These are phyloP conservation scores for Hetaerina americana DNA, from an alignment of 1,140 invertebrate genomes.

Conservation along the genomic window DNA sequence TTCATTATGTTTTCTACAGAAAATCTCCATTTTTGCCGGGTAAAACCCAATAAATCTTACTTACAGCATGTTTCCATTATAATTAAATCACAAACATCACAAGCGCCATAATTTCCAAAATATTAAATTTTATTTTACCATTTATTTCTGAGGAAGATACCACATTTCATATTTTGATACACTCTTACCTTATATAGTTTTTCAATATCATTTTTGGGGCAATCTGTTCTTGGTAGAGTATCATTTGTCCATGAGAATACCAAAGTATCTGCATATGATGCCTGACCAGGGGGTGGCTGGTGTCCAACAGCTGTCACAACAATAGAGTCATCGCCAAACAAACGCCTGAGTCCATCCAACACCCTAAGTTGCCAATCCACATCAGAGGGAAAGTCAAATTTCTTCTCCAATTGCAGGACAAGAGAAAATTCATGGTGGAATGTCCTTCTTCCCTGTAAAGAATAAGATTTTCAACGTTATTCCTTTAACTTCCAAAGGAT, in stretches of 20 bases:
- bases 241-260: constrained; percentile 81
- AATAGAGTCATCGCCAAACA: constrained; percentile 53
- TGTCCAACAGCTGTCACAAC: constrained; percentile 28
- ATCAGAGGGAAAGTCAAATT: constrained; percentile 35
- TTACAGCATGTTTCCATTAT: constrained; percentile 1
- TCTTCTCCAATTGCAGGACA: constrained; percentile 45
- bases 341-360: constrained; percentile 47
- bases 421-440: constrained; percentile 72
- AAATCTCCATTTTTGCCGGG: constrained; percentile 1
- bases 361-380: constrained; percentile 41
- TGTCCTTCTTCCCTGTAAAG: constrained; percentile 38
- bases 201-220: constrained; percentile 57
- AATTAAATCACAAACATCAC: constrained; percentile 14
- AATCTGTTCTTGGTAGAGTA: constrained; percentile 56
- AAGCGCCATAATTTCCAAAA: no score
- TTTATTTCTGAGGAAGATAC: constrained; percentile 1
- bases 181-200: constrained; percentile 46
- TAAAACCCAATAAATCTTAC: not conserved
- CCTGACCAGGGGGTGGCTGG: constrained; percentile 26
- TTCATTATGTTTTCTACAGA: not conserved
- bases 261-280: constrained; percentile 22
- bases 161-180: constrained; percentile 8
- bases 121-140: no score
- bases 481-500: no score
- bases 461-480: no score